Base-by-base conservation (phyloP, 2,113 vertebrate species). In the Amblyopsis rosae region DNA sequence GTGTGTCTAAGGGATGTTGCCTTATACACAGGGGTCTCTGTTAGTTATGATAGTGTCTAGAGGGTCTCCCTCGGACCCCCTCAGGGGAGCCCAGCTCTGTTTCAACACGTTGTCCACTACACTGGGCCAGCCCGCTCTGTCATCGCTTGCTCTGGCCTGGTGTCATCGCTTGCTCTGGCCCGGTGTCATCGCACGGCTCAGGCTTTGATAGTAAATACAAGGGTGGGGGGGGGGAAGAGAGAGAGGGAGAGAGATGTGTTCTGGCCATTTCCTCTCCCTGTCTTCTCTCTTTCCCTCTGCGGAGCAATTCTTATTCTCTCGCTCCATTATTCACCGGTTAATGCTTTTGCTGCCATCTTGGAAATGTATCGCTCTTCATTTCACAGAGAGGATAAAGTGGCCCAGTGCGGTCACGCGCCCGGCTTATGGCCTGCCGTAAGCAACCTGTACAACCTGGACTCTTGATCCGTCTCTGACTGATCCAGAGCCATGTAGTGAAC, bases 151-250 rank as follows among this genome's bases (percentile, higher is more conserved):
- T 80, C 73, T 73, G 62, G 77, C 4, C 72, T 54, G 58, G 76
- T 85, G 79, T 83, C 77, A 82, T 82, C 73, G 46, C 75, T 55
- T 58, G 60, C 66, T 56, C 65, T 45, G 65, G 67, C 49, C 68
- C 65, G 8, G 59, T 62, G 35, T 57, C 65, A 67, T 47, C 65
- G 33, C 67, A 76, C 63, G 47, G 71, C 69, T 46, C 3, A 48
- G 63, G 69, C 87, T 88, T 80, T 86, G 76, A 83, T 84, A 82
- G 71, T 73, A 64, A 73, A 59, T 70, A 66, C 79, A 73, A 58
- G 26, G 26, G 19, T 26, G 19, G 19, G 19, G 69, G 66, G 8
- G 26, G 17, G 2, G 19, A 4, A 63, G 47, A 12, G 45, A 26
- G 33, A 82, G 72, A 84, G 70, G 72, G 62, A 80, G 61, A 61